These are phyloP conservation scores for Mastigias papua DNA, from an alignment of 30 jellyfish, hydroid and myxozoan genomes.

Conservation along the genomic window DNA sequence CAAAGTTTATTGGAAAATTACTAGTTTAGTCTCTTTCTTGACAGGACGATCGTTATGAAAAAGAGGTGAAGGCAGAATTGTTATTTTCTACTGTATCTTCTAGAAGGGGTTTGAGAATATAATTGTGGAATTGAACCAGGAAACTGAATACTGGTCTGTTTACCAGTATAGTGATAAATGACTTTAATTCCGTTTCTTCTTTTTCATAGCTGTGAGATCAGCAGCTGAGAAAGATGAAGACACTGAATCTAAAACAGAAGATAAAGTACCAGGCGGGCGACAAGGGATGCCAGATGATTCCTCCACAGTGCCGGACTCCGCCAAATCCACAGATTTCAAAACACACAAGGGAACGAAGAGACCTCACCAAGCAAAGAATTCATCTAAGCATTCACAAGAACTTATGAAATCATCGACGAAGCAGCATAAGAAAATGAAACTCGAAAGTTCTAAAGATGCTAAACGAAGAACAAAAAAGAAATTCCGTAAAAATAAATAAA, in stretches of 20 bases:
- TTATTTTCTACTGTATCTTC: no score
- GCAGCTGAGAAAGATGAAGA: constrained; percentile 36
- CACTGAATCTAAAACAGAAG: constrained; percentile 2
- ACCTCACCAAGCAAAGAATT: background rate
- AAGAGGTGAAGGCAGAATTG: no score
- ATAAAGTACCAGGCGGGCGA: background rate
- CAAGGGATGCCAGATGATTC: background rate
- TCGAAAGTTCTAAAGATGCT: background rate
- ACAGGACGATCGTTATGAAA: no score
- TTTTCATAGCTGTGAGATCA: no score
- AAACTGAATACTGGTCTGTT: no score
- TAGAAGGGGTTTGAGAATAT: no score
- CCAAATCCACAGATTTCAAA: background rate
- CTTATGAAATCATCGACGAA: constrained; percentile 20
- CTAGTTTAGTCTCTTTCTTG: no score
- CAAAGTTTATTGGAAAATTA: no score
- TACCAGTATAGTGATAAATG: no score
- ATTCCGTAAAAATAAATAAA: background rate
- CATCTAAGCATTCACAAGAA: background rate
- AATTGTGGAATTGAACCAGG: no score
- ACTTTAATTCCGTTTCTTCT: no score
- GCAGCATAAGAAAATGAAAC: constrained; percentile 41
- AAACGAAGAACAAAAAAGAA: constrained; percentile 58
- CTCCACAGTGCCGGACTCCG: background rate
- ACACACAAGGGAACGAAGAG: background rate